Percentiles rank a stretch among this genome's conserved stretches.
These are phyloP conservation scores for Cryptotermes secundus DNA, from an alignment of 1,140 invertebrate species.

Conservation along the genomic window DNA sequence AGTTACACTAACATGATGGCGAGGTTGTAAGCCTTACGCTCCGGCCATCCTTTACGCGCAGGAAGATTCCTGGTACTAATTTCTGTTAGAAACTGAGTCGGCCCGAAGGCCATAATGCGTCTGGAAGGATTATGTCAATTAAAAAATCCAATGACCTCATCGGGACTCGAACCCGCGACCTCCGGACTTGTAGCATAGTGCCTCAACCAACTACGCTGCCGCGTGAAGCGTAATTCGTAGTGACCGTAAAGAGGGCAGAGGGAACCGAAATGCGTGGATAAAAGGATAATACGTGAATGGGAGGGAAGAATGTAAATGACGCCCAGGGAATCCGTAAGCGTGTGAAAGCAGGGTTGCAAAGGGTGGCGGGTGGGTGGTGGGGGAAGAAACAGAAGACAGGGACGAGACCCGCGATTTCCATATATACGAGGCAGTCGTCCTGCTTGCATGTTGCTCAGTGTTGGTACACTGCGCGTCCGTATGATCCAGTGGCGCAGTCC, in stretches of 20 bases:
- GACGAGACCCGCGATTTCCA: background rate
- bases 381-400: background rate
- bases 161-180: no score
- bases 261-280: background rate
- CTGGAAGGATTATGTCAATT: no score
- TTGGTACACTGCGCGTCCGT: background rate
- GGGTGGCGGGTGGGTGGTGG: background rate
- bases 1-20: no score
- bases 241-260: background rate
- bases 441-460: background rate
- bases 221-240: no score
- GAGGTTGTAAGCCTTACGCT: no score
- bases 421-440: constrained; percentile 5
- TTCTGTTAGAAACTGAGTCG: no score
- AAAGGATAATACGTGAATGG: background rate
- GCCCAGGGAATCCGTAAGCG: background rate
- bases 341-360: background rate
- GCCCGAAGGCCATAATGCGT: no score
- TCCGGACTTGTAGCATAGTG: no score
- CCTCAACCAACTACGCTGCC: no score
- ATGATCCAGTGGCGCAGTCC: background rate
- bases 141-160: no score
- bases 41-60: no score
- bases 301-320: background rate
- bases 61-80: no score